Evolutionary conservation across 2,113 vertebrate genomes (phyloP), one percentile per base, ranked within the genome.

Genomic region (Tonatia bakeri): DNA sequence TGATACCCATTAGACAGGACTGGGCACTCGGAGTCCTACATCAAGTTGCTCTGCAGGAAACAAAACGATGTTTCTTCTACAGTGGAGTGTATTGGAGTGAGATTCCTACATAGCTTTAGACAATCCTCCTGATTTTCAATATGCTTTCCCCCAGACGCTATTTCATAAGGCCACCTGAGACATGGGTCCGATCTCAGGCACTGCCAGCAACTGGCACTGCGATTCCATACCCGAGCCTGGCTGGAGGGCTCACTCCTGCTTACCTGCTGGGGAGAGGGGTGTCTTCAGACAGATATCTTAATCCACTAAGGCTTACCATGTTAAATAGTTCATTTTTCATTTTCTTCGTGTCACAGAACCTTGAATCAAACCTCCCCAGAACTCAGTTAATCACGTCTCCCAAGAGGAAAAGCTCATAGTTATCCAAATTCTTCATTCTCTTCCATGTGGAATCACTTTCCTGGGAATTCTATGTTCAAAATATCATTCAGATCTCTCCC

Each of bases 11-110:
- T 45, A 56, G 59, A 67, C 17, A 81, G 61, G 13, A 65, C 11
- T 36, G 28, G 19, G 7, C 33, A 17, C 1, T n/a, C 20, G 13
- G 40, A 40, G 50, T 47, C n/a, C 40, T 50, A 52, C 33, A 20
- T 91, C 67, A 76, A 81, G 19, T 14, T 45, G 40, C 31, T 80
- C 40, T 87, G 56, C 45, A 70, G 59, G 84, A 83, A 94, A 33
- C 80, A 65, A 75, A 77, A 26, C 17, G 16, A 1, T 47, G 10
- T 75, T 94, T 87, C 80, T 81, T 84, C 72, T 33, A 36, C 17
- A 33, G 9, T 26, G 7, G 26, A 64, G 4, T 38, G 77, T 69
- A 19, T 19, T 40, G 2, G 16, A 36, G 56, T 69, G 38, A 45
- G 45, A 26, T 36, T 75, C 47, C 73, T 28, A 72, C 12, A 15